phyloP scores from a whole-genome alignment of 2,113 vertebrate genomes.

The Scytalopus superciliaris region DNA sequence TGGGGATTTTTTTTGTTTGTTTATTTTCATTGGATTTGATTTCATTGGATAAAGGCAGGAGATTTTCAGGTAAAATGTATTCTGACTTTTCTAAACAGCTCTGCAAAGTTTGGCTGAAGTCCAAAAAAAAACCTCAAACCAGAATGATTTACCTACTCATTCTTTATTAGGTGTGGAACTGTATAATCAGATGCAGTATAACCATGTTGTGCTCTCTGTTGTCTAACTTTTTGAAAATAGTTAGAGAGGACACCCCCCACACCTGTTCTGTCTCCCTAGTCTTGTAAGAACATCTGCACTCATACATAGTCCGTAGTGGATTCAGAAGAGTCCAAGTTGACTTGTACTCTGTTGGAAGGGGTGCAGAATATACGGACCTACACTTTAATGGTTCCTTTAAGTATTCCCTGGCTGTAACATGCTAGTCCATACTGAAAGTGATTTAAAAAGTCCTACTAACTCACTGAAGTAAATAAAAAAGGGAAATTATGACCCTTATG shows the following conservation, averaged over 20 bases:
- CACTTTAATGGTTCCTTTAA: not conserved
- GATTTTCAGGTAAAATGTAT: not conserved
- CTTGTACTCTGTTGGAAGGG: not conserved
- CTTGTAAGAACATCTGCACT: fast-evolving
- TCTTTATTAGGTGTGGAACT: not conserved
- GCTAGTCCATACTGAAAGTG: not conserved
- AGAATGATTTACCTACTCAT: fast-evolving
- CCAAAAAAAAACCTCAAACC: not conserved
- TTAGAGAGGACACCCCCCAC: fast-evolving
- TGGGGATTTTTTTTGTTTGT: not conserved
- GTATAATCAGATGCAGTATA: not conserved
- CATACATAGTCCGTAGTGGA: fast-evolving
- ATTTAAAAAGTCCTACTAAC: not conserved
- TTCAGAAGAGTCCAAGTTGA: not conserved
- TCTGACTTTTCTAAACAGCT: not conserved
- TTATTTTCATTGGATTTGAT: not conserved
- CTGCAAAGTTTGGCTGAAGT: not conserved
- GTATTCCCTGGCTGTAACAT: not conserved
- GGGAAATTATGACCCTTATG: not conserved
- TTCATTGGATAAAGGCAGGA: not conserved
- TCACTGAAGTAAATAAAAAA: not conserved
- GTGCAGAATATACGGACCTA: not conserved
- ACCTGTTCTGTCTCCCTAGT: not conserved
- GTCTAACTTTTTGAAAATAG: not conserved
- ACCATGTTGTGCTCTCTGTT: not conserved